A percentile compares a stretch with the other conserved stretches of the same genome.
phyloP scores from a whole-genome alignment of 2,113 vertebrate genomes.

The Corapipo altera region DNA sequence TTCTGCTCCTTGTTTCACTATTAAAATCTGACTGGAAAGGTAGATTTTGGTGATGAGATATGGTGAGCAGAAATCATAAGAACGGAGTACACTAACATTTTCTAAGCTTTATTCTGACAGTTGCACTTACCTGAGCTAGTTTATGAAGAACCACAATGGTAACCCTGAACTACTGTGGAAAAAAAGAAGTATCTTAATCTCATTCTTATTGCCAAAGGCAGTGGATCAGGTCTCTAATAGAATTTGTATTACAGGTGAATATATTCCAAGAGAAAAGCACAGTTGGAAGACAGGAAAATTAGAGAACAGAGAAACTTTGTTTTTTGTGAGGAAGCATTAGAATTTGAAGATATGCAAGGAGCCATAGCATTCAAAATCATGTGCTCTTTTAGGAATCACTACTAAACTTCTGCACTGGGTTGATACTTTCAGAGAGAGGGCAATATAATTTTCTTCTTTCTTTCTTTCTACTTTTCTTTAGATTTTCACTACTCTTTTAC shows the following conservation, averaged over 20 bases:
- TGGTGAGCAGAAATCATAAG: not conserved
- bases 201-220: not conserved
- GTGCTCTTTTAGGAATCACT: not conserved
- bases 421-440: not conserved
- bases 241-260: not conserved
- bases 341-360: not conserved
- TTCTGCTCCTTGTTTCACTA: not conserved
- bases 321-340: not conserved
- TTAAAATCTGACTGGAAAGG: not conserved
- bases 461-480: not conserved
- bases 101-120: not conserved
- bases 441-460: not conserved
- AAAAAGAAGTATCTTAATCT: not conserved
- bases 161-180: not conserved
- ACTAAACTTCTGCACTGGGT: not conserved
- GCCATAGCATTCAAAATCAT: not conserved
- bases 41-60: not conserved
- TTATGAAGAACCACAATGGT: not conserved
- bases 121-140: not conserved
- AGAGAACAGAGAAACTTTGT: not conserved
- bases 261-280: not conserved
- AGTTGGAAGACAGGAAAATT: not conserved
- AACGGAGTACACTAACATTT: not conserved
- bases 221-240: not conserved
- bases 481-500: not conserved